Percentiles rank a stretch among this genome's conserved stretches.
These are phyloP conservation scores for Leptinotarsa texana DNA, from an alignment of 1,140 invertebrate species.

Conservation along the genomic window DNA sequence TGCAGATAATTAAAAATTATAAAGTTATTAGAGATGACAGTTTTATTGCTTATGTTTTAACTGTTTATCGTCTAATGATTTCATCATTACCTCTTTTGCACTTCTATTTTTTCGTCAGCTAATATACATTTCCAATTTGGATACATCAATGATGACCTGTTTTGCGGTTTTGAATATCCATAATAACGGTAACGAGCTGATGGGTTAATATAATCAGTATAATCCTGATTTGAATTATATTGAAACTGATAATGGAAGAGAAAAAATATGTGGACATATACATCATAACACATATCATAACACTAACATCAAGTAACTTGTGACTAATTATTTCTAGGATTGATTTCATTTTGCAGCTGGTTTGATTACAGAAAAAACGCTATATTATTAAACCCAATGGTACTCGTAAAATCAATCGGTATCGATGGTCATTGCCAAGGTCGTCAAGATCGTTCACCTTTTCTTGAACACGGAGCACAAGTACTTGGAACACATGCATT, in stretches of 20 bases:
- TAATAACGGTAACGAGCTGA: neutral
- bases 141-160: neutral
- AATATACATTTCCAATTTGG: neutral
- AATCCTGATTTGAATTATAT: neutral
- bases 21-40: neutral
- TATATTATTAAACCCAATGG: neutral
- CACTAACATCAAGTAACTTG: no score
- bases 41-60: neutral
- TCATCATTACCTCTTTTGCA: neutral
- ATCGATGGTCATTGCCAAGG: conserved; percentile 46
- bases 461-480: conserved; percentile 18
- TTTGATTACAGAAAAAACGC: no score
- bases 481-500: conserved; percentile 33
- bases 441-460: conserved; percentile 51
- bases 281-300: no score
- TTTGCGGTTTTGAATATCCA: neutral
- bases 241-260: neutral
- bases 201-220: neutral
- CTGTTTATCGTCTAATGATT: neutral
- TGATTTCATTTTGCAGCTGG: no score
- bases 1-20: neutral
- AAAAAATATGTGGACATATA: no score
- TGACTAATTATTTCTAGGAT: no score
- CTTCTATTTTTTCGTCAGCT: no score
- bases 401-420: conserved; percentile 23